Conservation (phyloP, 37 sponge, comb jelly and placozoan species). For the Spongilla lacustris region DNA sequence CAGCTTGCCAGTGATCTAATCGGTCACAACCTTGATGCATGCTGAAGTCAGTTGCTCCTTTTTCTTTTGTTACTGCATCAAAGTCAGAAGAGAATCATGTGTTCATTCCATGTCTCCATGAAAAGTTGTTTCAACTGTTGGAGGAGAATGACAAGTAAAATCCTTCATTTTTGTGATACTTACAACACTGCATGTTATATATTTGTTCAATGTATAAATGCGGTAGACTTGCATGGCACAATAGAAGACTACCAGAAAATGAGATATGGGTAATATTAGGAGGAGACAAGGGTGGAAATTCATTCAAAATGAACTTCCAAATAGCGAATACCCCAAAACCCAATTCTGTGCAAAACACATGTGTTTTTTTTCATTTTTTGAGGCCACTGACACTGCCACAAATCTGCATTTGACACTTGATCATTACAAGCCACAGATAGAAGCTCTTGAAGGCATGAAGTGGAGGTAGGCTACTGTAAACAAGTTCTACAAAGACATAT, state of each 20-base stretch:
- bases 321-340: constrained; percentile 5
- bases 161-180: neutral
- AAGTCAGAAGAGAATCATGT: too few relatives aligned
- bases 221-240: neutral
- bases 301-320: constrained; percentile 36
- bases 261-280: too few relatives aligned
- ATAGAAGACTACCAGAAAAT: too few relatives aligned
- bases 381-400: constrained; percentile 6
- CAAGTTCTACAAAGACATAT: too few relatives aligned
- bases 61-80: neutral
- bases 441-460: neutral
- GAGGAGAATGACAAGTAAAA: constrained; percentile 2
- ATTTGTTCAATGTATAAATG: neutral
- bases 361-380: constrained; percentile 6
- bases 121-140: neutral
- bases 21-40: neutral
- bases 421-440: neutral
- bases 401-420: constrained; percentile 21
- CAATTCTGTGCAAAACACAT: constrained; percentile 28
- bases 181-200: neutral
- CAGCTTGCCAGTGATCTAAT: too few relatives aligned
- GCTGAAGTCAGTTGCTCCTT: constrained; percentile 14
- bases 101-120: too few relatives aligned
- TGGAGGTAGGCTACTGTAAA: constrained; percentile 18
- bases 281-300: too few relatives aligned